Evolutionary conservation across 2,113 vertebrate species (phyloP).

Genomic region (Pimephales promelas): DNA sequence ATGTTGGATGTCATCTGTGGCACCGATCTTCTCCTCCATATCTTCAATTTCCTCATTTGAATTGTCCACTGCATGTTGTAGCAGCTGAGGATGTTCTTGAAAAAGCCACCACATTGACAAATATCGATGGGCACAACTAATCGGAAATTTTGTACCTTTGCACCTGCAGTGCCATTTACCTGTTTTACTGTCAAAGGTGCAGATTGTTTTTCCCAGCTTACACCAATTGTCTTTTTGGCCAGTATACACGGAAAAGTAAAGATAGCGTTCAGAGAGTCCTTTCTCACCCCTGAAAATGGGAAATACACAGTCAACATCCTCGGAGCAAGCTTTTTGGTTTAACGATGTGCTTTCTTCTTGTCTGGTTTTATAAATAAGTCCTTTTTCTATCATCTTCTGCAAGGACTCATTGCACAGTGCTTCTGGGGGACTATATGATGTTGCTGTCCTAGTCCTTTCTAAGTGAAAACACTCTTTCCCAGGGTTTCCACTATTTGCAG

Average conservation of each 20-base stretch:
- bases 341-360: not conserved
- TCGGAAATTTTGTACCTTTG: not conserved
- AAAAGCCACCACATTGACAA: conserved; percentile 1
- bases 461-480: conserved; percentile 15
- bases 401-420: not conserved
- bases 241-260: conserved; percentile 14
- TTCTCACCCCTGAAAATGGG: conserved; percentile 3
- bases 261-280: not conserved
- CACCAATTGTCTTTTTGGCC: conserved; percentile 11
- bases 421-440: not conserved
- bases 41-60: conserved; percentile 7
- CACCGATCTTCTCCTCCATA: not conserved
- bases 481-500: conserved; percentile 17
- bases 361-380: not conserved
- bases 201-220: not conserved
- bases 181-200: not conserved
- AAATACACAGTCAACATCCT: conserved; percentile 16
- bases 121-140: not conserved
- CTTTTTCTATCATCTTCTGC: not conserved
- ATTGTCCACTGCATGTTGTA: not conserved
- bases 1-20: not conserved
- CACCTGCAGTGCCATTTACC: conserved; percentile 26
- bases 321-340: not conserved
- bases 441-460: conserved; percentile 1
- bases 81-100: not conserved